Percentiles rank a stretch among this genome's conserved stretches.
Conservation (phyloP, 2,888 invertebrate genomes). For the Steinernema scapterisci region DNA sequence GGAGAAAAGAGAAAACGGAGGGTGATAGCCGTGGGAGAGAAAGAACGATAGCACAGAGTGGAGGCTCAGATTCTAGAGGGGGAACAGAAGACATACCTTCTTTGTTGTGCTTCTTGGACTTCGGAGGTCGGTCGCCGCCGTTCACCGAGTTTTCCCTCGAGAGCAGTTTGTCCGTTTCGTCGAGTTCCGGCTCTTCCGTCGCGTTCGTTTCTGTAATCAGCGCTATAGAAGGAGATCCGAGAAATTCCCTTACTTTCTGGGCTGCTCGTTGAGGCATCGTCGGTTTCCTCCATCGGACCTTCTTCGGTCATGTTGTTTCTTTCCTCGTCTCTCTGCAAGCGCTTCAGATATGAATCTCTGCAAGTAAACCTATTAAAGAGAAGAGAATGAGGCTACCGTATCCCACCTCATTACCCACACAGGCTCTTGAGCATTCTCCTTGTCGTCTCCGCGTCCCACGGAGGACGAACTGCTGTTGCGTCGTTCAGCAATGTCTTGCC, state of each 20-base stretch:
- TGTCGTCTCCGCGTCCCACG: slow-evolving; percentile 35
- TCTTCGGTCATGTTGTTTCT: slow-evolving; percentile 33
- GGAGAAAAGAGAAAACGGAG: slow-evolving; percentile 38
- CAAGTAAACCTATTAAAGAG: not conserved
- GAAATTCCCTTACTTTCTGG: not conserved
- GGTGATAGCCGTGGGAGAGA: slow-evolving; percentile 52
- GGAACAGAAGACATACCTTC: slow-evolving; percentile 75
- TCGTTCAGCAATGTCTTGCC: slow-evolving; percentile 1
- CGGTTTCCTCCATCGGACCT: slow-evolving; percentile 27
- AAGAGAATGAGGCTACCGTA: not conserved
- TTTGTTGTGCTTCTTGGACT: slow-evolving; percentile 81
- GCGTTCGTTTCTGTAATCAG: not conserved
- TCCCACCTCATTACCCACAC: slow-evolving; percentile 60
- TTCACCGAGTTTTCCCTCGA: slow-evolving; percentile 22
- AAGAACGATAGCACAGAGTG: not conserved
- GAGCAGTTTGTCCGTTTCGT: slow-evolving; percentile 83
- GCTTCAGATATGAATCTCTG: slow-evolving; percentile 62
- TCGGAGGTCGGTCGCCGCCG: slow-evolving; percentile 66
- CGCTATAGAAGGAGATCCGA: not conserved
- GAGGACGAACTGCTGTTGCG: slow-evolving; percentile 19
- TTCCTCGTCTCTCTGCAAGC: slow-evolving; percentile 60
- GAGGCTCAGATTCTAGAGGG: not conserved
- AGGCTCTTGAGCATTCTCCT: slow-evolving; percentile 49
- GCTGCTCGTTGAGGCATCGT: slow-evolving; percentile 25
- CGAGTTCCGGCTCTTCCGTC: slow-evolving; percentile 69